Conservation (phyloP, 2,113 vertebrate species). For the Pollachius pollachius region DNA sequence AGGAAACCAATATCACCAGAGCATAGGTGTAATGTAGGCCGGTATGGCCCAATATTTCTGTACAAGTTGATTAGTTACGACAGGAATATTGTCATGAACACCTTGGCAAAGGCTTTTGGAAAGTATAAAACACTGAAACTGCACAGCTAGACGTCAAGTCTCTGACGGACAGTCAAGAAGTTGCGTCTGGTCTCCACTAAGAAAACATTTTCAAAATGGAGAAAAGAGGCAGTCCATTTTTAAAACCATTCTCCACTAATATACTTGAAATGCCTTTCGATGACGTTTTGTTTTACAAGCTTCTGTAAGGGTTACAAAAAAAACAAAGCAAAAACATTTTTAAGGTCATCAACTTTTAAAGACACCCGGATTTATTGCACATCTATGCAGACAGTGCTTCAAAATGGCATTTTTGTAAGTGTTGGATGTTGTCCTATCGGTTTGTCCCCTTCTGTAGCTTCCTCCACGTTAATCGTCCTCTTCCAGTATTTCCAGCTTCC, state of each 20-base stretch:
- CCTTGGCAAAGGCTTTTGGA: conserved; percentile 66
- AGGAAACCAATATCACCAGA: conserved; percentile 20
- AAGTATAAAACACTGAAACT: conserved; percentile 73
- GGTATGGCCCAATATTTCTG: conserved; percentile 38
- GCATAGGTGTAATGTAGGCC: neutral
- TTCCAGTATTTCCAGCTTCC: conserved; percentile 85
- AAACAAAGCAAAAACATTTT: conserved; percentile 34
- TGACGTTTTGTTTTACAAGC: conserved; percentile 62
- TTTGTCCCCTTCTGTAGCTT: conserved; percentile 29
- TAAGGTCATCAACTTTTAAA: conserved; percentile 72
- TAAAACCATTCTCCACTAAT: conserved; percentile 49
- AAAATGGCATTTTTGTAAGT: conserved; percentile 64
- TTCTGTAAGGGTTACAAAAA: conserved; percentile 61
- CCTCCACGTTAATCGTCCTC: conserved; percentile 74
- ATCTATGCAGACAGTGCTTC: conserved; percentile 86
- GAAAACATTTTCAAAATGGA: too few species aligned
- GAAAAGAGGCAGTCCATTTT: neutral
- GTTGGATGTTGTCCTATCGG: conserved; percentile 60
- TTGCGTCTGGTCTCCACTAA: conserved; percentile 16
- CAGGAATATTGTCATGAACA: conserved; percentile 58
- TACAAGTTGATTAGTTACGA: conserved; percentile 49
- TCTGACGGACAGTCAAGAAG: conserved; percentile 48
- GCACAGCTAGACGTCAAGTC: conserved; percentile 45
- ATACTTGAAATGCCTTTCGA: conserved; percentile 56
- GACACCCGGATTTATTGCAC: conserved; percentile 93